Percentiles rank a stretch among this genome's conserved stretches.
Evolutionary conservation across 2,797 vertebrate genomes (phyloP).

Genomic region (Xiphorhynchus erythropygius): DNA sequence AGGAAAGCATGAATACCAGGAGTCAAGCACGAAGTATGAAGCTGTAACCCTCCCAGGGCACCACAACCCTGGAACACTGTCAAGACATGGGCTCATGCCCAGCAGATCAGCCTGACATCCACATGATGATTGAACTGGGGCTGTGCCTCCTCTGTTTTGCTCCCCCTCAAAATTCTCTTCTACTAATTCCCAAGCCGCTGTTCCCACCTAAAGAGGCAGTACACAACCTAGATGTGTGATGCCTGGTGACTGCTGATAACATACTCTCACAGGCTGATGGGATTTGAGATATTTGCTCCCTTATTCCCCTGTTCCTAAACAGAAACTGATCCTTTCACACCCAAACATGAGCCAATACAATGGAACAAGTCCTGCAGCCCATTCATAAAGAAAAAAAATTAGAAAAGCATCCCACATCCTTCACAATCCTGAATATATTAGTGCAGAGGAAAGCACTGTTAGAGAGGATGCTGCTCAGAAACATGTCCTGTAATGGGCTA

Average conservation of each 20-base stretch:
- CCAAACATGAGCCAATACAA: neutral
- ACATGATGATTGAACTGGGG: fast-evolving
- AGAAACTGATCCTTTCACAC: fast-evolving
- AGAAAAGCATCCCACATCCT: neutral
- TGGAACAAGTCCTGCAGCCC: neutral
- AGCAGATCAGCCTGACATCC: neutral
- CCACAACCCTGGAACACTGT: fast-evolving
- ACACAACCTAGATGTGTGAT: fast-evolving
- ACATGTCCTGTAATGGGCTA: neutral
- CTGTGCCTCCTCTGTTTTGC: neutral
- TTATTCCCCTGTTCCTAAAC: neutral
- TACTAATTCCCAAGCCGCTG: neutral
- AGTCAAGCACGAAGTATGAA: neutral
- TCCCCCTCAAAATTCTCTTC: neutral
- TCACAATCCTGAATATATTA: neutral
- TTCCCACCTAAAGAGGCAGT: neutral
- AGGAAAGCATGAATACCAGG: fast-evolving
- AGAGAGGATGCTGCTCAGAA: neutral
- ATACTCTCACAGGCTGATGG: fast-evolving
- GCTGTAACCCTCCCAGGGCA: neutral
- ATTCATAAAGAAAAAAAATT: neutral
- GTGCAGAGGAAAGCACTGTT: neutral
- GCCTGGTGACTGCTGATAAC: neutral
- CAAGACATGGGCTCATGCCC: neutral
- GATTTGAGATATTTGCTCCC: neutral